phyloP scores from a whole-genome alignment of 2,797 vertebrate species.

The Danio choprae region DNA sequence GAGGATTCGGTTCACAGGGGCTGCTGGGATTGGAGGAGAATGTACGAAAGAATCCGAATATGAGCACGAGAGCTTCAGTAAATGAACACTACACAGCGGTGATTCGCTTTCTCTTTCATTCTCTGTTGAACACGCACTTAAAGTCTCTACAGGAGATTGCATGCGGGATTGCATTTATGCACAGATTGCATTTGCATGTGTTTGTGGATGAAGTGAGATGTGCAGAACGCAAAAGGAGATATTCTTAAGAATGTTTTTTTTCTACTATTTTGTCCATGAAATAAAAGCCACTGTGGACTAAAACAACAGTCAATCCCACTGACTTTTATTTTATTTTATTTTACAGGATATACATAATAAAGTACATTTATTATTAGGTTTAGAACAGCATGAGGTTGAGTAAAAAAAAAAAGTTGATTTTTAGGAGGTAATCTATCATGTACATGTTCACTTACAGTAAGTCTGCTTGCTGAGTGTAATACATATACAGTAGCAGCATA shows the following conservation, averaged over 20 bases:
- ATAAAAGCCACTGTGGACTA: background rate
- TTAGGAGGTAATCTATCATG: background rate
- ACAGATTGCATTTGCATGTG: constrained; percentile 9
- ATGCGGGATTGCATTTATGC: background rate
- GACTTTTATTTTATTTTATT: no score
- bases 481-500: background rate
- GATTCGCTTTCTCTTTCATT: constrained; percentile 7
- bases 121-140: constrained; percentile 9
- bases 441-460: background rate
- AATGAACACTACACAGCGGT: constrained; percentile 20
- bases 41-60: constrained; percentile 27
- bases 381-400: background rate
- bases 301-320: background rate
- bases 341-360: background rate
- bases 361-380: background rate
- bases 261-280: background rate
- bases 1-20: constrained; percentile 31
- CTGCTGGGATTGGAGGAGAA: constrained; percentile 33
- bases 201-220: background rate
- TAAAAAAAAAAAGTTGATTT: background rate
- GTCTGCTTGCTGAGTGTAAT: background rate
- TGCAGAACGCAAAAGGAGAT: background rate
- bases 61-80: constrained; percentile 22
- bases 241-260: no score
- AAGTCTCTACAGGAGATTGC: constrained; percentile 10